Percentiles rank a stretch among this genome's conserved stretches.
phyloP scores from a whole-genome alignment of 53 echinoderm and acorn worm genomes.

The Stichopus horrens region DNA sequence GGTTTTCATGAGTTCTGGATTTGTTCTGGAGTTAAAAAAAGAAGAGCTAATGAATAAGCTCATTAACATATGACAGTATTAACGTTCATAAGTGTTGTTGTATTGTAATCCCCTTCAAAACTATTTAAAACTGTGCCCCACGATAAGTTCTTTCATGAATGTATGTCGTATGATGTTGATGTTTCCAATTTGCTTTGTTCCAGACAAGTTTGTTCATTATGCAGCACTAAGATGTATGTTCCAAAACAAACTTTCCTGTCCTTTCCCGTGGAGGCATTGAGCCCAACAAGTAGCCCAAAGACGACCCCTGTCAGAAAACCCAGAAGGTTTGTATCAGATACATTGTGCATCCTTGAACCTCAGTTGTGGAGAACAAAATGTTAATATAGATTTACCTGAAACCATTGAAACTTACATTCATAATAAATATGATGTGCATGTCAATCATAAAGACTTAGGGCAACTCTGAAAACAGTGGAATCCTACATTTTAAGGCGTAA shows the following conservation, averaged over 20 bases:
- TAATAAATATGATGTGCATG: too few relatives aligned
- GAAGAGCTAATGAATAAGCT: too few relatives aligned
- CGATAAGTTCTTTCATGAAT: background rate
- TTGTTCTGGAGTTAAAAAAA: too few relatives aligned
- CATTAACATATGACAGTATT: too few relatives aligned
- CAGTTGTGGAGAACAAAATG: background rate
- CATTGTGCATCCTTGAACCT: background rate
- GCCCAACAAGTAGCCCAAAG: constrained; percentile 71
- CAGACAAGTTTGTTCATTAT: constrained; percentile 79
- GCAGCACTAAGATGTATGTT: constrained; percentile 82
- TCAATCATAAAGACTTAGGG: too few relatives aligned
- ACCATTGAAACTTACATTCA: too few relatives aligned
- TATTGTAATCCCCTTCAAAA: too few relatives aligned
- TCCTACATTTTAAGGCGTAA: too few relatives aligned
- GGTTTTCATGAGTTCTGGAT: too few relatives aligned
- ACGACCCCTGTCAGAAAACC: constrained; percentile 49
- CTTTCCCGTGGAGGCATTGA: constrained; percentile 87
- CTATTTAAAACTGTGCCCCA: background rate
- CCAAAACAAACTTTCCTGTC: constrained; percentile 84
- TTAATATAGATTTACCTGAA: too few relatives aligned
- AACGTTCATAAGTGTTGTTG: too few relatives aligned
- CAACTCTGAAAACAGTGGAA: too few relatives aligned
- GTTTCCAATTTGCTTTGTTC: background rate
- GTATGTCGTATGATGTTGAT: background rate
- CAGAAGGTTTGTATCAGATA: constrained; percentile 11